These are phyloP conservation scores for Amphimallon solstitiale DNA, from an alignment of 2,888 invertebrate genomes.

Conservation along the genomic window DNA sequence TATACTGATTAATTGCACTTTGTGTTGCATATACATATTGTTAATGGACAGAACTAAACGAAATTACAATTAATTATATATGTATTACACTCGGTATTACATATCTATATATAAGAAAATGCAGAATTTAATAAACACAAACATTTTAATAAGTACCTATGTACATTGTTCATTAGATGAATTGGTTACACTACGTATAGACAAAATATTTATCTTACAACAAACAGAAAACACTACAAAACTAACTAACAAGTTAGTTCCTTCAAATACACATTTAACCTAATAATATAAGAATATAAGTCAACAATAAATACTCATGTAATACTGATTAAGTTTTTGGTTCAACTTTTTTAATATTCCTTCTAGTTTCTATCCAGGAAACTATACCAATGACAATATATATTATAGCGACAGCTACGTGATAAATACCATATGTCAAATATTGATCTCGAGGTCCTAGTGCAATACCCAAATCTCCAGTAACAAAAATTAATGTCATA, in stretches of 20 bases:
- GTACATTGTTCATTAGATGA: slow-evolving; percentile 16
- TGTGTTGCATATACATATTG: too few relatives aligned
- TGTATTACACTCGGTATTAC: too few relatives aligned
- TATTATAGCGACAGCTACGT: slow-evolving; percentile 69
- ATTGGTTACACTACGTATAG: neutral
- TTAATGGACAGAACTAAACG: too few relatives aligned
- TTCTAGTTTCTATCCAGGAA: slow-evolving; percentile 56
- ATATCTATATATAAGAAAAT: neutral
- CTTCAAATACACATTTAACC: neutral
- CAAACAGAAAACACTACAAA: neutral
- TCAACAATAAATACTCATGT: slow-evolving; percentile 8
- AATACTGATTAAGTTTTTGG: slow-evolving; percentile 2
- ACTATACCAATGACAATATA: slow-evolving; percentile 65
- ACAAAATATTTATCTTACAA: neutral
- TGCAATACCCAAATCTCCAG: slow-evolving; percentile 61
- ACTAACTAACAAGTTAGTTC: neutral
- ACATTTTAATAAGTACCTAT: slow-evolving; percentile 14
- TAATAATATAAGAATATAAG: neutral
- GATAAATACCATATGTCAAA: slow-evolving; percentile 76
- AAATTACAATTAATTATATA: too few relatives aligned
- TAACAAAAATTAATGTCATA: slow-evolving; percentile 74
- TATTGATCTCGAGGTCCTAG: slow-evolving; percentile 71
- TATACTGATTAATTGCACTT: too few relatives aligned
- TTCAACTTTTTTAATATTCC: slow-evolving; percentile 48
- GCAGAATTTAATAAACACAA: neutral